Conservation (phyloP, 23 tunicate genomes). For the Trididemnum nubilum region DNA sequence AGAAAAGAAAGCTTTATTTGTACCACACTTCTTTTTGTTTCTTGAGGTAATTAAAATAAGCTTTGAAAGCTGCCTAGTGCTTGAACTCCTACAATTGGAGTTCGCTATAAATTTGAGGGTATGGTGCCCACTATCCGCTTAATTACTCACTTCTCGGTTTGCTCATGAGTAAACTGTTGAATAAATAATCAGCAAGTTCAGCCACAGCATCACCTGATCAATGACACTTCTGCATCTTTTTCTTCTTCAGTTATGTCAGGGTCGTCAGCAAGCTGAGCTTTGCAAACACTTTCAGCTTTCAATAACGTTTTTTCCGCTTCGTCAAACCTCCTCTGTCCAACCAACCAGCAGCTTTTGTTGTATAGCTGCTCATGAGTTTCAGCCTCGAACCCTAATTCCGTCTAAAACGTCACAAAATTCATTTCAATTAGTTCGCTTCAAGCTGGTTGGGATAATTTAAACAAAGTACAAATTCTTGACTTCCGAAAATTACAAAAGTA, state of each 20-base stretch:
- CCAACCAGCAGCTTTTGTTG: constrained; percentile 65
- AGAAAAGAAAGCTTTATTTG: too few species aligned
- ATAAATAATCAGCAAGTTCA: not conserved
- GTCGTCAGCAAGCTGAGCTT: constrained; percentile 39
- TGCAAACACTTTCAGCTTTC: constrained; percentile 58
- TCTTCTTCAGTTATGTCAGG: constrained; percentile 80
- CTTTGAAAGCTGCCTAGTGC: not conserved
- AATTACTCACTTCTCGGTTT: too few species aligned
- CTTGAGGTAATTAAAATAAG: not conserved
- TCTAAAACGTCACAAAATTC: constrained; percentile 17
- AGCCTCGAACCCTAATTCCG: constrained; percentile 48
- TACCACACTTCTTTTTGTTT: not conserved
- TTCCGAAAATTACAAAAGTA: too few species aligned
- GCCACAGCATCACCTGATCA: constrained; percentile 37
- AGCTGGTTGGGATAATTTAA: not conserved
- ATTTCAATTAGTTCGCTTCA: not conserved
- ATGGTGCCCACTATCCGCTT: too few species aligned
- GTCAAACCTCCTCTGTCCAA: constrained; percentile 39
- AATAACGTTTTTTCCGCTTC: constrained; percentile 55
- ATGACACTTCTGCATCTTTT: constrained; percentile 67
- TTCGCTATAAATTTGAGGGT: too few species aligned
- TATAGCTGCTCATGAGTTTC: constrained; percentile 82
- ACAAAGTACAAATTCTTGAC: too few species aligned
- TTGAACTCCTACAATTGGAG: too few species aligned
- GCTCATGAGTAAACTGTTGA: too few species aligned